These are phyloP conservation scores for Camponotus floridanus DNA, from an alignment of 1,140 invertebrate genomes.

Conservation along the genomic window DNA sequence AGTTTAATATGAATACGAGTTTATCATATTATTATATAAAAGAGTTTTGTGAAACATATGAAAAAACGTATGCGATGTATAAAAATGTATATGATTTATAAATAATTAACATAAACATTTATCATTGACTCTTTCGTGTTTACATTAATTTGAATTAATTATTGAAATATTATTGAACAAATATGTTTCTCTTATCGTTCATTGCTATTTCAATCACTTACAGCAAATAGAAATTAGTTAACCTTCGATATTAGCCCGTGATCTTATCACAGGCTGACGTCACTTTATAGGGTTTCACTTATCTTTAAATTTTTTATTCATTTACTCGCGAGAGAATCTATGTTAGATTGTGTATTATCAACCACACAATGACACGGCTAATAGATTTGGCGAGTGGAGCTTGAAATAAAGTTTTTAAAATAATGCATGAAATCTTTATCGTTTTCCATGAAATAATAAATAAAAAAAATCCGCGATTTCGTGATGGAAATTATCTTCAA, in stretches of 20 bases:
- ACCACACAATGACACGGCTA: background rate
- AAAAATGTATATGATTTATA: background rate
- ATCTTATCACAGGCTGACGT: slow-evolving; percentile 53
- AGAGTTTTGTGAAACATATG: background rate
- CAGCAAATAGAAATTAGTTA: slow-evolving; percentile 13
- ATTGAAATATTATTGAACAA: slow-evolving; percentile 10
- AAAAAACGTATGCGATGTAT: background rate
- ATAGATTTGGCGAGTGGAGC: slow-evolving; percentile 61
- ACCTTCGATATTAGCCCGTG: background rate
- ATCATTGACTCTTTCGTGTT: background rate
- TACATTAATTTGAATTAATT: slow-evolving; percentile 40
- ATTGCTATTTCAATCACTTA: background rate
- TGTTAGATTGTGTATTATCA: slow-evolving; percentile 55
- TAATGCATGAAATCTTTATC: slow-evolving; percentile 72
- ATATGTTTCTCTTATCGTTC: background rate
- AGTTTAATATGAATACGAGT: background rate
- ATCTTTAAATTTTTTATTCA: slow-evolving; percentile 49
- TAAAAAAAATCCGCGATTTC: slow-evolving; percentile 37
- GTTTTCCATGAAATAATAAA: slow-evolving; percentile 61
- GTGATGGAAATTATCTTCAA: slow-evolving; percentile 72
- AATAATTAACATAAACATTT: slow-evolving; percentile 28
- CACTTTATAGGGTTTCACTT: slow-evolving; percentile 48
- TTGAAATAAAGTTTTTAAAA: slow-evolving; percentile 47
- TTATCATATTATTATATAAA: background rate
- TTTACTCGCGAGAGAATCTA: slow-evolving; percentile 16